Base-by-base conservation (phyloP, 2,113 vertebrate genomes). In the Microcebus griseorufus region DNA sequence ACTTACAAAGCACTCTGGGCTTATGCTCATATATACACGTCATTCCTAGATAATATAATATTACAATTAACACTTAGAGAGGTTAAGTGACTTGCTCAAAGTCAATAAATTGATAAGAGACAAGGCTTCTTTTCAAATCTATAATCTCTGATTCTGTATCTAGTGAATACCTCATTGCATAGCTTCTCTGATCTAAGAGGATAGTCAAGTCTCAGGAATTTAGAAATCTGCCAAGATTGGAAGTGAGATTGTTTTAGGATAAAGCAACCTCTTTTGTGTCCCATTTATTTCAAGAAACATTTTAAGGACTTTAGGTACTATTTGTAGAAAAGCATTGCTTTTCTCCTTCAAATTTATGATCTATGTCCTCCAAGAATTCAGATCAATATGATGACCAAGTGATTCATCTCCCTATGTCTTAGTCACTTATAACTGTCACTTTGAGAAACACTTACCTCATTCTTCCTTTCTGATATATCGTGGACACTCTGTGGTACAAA, bases 331-430 rank as follows among this genome's bases (percentile, higher is more conserved):
- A 51, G 2, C 69, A 65, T 79, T 86, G 70, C 37, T 17, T 91
- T 96, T 96, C 73, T 96, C 93, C 78, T 97, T 97, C 93, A 96
- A 76, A 95, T 70, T 87, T 83, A 95, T 90, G 75, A 93, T 96
- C 65, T 93, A 23, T 96, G 85, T 96, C 85, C 86, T 94, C 82
- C 16, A 85, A 86, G 85, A 97, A 98, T 94, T 93, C 79, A 95
- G 92, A 98, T 97, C 95, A 96, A 89, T 97, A 80, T 76, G 88
- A 96, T 89, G 91, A 96, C 93, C 72, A 82, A 91, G 64, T 94
- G 90, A 97, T 89, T 95, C 78, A 95, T 98, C 90, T 95, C 53
- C 34, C 51, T 84, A 51, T 80, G 73, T 94, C 94, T 93, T 83
- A 93, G 69, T 97, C 88, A 97, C 88, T 97, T 95, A 51, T 27